Conservation (phyloP, 2,888 invertebrate genomes). For the Pseudococcus longispinus region DNA sequence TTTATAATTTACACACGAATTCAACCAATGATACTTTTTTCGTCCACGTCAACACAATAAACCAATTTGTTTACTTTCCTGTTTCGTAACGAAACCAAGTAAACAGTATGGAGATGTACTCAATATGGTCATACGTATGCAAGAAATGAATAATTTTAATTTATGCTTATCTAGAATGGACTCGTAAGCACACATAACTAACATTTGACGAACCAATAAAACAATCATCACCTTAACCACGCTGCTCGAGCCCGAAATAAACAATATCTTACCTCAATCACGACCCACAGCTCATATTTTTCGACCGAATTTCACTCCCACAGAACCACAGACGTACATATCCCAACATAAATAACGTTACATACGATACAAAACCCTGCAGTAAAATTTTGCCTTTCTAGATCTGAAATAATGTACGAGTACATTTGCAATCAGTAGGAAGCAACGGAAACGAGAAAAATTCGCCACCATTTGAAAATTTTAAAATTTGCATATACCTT, state of each 20-base stretch:
- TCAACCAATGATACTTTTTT: no score
- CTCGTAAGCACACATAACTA: neutral
- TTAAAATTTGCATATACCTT: neutral
- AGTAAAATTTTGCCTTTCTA: constrained; percentile 7
- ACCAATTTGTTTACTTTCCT: constrained; percentile 1
- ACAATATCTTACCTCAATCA: neutral
- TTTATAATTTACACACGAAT: no score
- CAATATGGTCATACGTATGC: neutral
- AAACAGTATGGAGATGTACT: neutral
- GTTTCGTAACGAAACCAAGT: neutral
- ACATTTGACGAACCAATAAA: neutral
- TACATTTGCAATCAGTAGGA: neutral
- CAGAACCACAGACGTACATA: neutral
- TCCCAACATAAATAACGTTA: neutral
- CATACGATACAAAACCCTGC: neutral
- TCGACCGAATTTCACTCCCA: neutral
- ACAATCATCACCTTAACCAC: neutral
- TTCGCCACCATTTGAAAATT: neutral
- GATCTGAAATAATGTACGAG: no score
- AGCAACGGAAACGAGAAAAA: neutral
- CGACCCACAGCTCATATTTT: neutral
- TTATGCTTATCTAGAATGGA: neutral
- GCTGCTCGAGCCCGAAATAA: neutral
- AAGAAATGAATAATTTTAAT: neutral
- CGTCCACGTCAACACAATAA: neutral